These are phyloP conservation scores for Lepilemur ruficaudatus DNA, from an alignment of 2,797 vertebrate genomes.

Conservation along the genomic window DNA sequence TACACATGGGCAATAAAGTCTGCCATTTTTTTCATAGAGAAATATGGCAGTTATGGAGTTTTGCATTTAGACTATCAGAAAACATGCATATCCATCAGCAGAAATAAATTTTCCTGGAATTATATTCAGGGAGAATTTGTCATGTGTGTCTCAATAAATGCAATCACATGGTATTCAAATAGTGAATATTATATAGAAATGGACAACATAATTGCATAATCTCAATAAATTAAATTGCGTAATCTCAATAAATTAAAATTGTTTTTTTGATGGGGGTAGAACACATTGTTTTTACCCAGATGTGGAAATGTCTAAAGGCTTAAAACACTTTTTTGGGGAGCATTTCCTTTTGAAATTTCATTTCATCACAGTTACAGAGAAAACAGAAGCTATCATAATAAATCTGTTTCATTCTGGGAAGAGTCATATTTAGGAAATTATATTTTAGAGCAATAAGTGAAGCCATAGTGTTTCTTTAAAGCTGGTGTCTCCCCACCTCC, in stretches of 20 bases:
- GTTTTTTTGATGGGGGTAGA: neutral
- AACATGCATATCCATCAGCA: neutral
- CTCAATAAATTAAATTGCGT: neutral
- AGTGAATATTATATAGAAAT: constrained; percentile 40
- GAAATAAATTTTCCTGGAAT: constrained; percentile 43
- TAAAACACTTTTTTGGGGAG: neutral
- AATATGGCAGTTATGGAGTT: neutral
- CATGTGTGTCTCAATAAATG: neutral
- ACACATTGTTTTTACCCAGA: constrained; percentile 1
- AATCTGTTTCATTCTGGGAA: constrained; percentile 9
- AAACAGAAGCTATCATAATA: constrained; percentile 14
- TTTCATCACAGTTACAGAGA: constrained; percentile 28
- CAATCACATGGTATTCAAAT: neutral
- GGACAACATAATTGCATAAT: constrained; percentile 1
- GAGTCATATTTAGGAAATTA: neutral
- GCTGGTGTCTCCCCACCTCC: neutral
- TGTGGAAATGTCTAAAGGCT: constrained; percentile 18
- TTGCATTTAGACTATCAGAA: constrained; percentile 35
- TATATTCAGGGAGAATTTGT: constrained; percentile 35
- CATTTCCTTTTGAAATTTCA: constrained; percentile 52
- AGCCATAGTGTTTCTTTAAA: neutral
- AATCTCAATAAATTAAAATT: neutral
- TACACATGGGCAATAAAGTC: neutral
- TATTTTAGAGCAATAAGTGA: neutral
- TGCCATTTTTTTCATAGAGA: constrained; percentile 17